A percentile compares a stretch with the other conserved stretches of the same genome.
These are phyloP conservation scores for Hetaerina americana DNA, from an alignment of 1,140 invertebrate genomes.

Conservation along the genomic window DNA sequence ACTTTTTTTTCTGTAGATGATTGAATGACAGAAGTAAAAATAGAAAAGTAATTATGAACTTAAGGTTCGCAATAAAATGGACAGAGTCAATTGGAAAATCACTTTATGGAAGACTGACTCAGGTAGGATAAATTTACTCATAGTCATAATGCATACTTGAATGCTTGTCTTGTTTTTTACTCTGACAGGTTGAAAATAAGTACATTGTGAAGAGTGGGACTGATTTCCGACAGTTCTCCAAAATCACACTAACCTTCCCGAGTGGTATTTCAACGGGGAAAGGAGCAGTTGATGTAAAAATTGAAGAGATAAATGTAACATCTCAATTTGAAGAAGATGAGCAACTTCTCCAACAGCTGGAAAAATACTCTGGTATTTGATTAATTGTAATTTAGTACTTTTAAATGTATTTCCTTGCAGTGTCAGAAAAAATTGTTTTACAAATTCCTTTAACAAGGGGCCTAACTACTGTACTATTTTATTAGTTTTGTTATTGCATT, in stretches of 20 bases:
- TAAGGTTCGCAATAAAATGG: too few species aligned
- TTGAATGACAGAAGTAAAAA: too few species aligned
- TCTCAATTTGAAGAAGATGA: constrained; percentile 56
- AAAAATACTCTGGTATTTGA: constrained; percentile 51
- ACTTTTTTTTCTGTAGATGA: too few species aligned
- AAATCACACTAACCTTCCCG: constrained; percentile 53
- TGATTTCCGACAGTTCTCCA: constrained; percentile 78
- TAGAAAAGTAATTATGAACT: too few species aligned
- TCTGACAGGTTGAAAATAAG: constrained; percentile 56
- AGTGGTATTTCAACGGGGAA: constrained; percentile 30
- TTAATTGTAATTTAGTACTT: too few species aligned
- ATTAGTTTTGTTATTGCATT: too few species aligned
- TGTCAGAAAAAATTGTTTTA: background rate
- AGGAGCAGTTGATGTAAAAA: constrained; percentile 41
- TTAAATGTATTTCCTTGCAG: background rate
- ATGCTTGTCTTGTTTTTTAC: background rate
- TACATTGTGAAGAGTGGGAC: constrained; percentile 82
- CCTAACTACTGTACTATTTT: too few species aligned
- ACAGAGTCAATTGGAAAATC: too few species aligned
- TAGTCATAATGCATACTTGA: too few species aligned
- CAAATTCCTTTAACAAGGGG: background rate
- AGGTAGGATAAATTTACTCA: too few species aligned
- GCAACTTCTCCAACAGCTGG: constrained; percentile 53
- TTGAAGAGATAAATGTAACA: constrained; percentile 60
- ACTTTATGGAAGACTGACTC: too few species aligned